A percentile compares a stretch with the other conserved stretches of the same genome.
Conservation (phyloP, 2,797 vertebrate genomes). For the Enteromius fasciolatus region DNA sequence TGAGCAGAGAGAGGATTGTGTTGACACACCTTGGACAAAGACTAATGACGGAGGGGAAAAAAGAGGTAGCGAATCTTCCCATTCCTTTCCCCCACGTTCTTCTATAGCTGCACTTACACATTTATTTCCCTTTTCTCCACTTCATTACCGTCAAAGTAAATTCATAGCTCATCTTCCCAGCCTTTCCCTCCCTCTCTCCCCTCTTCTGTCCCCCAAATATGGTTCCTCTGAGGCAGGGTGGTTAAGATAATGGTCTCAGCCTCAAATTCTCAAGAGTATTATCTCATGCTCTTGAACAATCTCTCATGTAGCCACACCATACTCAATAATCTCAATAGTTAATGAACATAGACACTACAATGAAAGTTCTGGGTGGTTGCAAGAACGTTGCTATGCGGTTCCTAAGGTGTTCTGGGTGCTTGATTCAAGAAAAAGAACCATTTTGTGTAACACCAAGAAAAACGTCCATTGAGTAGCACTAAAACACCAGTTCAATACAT, state of each 20-base stretch:
- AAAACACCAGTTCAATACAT: too few species aligned
- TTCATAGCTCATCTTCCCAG: neutral
- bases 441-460: neutral
- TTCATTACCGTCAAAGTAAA: constrained; percentile 16
- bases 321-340: constrained; percentile 6
- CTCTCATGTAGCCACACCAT: constrained; percentile 10
- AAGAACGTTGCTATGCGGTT: neutral
- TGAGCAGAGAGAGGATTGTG: constrained; percentile 2
- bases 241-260: neutral
- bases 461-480: neutral
- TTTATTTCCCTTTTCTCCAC: constrained; percentile 12
- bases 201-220: neutral
- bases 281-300: constrained; percentile 3
- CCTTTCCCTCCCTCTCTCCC: neutral
- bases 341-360: too few species aligned
- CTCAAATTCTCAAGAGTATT: constrained; percentile 10
- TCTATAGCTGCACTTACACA: constrained; percentile 2
- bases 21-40: constrained; percentile 30
- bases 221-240: constrained; percentile 7
- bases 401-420: neutral
- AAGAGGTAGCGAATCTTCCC: neutral
- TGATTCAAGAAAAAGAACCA: neutral
- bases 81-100: neutral
- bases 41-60: constrained; percentile 14
- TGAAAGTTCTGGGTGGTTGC: neutral